These are phyloP conservation scores for Acanthurus tractus DNA, from an alignment of 2,797 vertebrate species.

Conservation along the genomic window DNA sequence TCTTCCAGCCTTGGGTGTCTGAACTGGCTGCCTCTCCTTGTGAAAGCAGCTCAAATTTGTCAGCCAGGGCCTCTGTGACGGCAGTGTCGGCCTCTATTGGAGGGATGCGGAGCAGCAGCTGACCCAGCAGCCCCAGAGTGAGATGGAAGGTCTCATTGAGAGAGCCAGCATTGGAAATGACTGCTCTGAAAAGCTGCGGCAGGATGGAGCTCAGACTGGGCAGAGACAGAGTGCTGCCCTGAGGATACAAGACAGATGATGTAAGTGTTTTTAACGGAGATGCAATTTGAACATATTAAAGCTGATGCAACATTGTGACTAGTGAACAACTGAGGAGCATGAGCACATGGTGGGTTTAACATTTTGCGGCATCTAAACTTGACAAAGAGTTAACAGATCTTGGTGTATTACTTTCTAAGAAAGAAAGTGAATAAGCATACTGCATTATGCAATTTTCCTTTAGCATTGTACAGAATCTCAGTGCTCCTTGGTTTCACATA, in stretches of 20 bases:
- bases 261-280: not conserved
- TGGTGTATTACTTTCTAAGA: not conserved
- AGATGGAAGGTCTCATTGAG: conserved; percentile 98
- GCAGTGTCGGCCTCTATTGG: conserved; percentile 92
- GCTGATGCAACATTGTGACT: not conserved
- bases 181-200: conserved; percentile 95
- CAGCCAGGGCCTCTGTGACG: conserved; percentile 91
- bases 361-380: too few species aligned
- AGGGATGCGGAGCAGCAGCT: conserved; percentile 91
- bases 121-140: conserved; percentile 94
- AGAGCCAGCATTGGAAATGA: conserved; percentile 96
- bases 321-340: not conserved
- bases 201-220: conserved; percentile 92
- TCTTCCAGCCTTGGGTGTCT: conserved; percentile 93
- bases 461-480: not conserved
- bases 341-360: too few species aligned
- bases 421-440: not conserved
- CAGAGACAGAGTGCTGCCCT: conserved; percentile 88
- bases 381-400: not conserved
- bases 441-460: not conserved
- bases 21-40: conserved; percentile 82
- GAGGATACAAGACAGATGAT: not conserved
- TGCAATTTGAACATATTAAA: not conserved
- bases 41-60: conserved; percentile 89
- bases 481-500: conserved; percentile 66